A percentile compares a stretch with the other conserved stretches of the same genome.
These are phyloP conservation scores for Megathymus violae DNA, from an alignment of 1,140 invertebrate genomes.

Conservation along the genomic window DNA sequence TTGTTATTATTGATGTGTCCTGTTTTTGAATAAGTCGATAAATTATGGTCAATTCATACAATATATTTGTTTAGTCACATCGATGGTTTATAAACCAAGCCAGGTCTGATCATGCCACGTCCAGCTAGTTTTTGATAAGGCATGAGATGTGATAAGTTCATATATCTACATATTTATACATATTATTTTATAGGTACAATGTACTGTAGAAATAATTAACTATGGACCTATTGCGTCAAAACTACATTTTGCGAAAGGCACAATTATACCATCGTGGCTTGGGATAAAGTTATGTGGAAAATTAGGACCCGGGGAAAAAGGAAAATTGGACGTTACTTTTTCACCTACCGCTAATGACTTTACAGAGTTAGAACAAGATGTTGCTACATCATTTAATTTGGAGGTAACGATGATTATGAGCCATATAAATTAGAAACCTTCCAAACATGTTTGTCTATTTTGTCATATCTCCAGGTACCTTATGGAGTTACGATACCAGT, in stretches of 20 bases:
- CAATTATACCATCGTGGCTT: conserved; percentile 57
- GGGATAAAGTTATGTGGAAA: conserved; percentile 68
- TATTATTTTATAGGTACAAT: conserved; percentile 59
- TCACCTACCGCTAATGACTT: conserved; percentile 61
- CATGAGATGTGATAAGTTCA: too few relatives aligned
- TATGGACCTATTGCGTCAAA: conserved; percentile 71
- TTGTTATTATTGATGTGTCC: neutral
- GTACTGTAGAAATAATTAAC: conserved; percentile 65
- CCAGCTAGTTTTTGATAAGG: too few relatives aligned
- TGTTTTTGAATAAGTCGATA: neutral
- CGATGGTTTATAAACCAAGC: too few relatives aligned
- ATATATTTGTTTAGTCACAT: neutral
- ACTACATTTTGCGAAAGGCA: conserved; percentile 63
- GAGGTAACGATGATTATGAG: conserved; percentile 47
- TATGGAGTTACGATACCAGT: conserved; percentile 72
- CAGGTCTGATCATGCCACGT: too few relatives aligned
- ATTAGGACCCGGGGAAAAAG: conserved; percentile 64
- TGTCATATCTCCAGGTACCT: conserved; percentile 54
- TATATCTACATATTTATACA: too few relatives aligned
- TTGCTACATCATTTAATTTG: conserved; percentile 65
- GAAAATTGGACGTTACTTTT: conserved; percentile 66
- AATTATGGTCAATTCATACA: neutral
- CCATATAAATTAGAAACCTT: neutral
- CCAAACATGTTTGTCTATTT: neutral
- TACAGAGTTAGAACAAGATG: conserved; percentile 63